Evolutionary conservation across 2,888 invertebrate genomes (phyloP).

Genomic region (Tiphia femorata): DNA sequence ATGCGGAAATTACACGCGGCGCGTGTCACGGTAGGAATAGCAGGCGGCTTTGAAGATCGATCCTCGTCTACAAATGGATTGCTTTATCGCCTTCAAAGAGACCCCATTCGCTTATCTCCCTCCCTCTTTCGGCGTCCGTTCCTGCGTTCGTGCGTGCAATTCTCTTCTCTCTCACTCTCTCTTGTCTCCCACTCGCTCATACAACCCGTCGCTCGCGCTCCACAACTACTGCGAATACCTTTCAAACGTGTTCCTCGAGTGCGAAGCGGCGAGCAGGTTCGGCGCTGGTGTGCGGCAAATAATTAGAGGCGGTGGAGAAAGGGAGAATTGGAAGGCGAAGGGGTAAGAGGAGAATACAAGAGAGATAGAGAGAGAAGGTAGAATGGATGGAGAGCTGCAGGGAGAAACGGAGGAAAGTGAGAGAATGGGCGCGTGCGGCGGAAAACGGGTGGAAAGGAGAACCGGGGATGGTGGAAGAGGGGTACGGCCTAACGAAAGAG

Average conservation of each 20-base stretch:
- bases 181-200: not conserved
- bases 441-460: not conserved
- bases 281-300: constrained; percentile 30
- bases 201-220: not conserved
- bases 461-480: constrained; percentile 11
- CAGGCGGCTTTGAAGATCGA: constrained; percentile 14
- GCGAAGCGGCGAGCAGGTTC: constrained; percentile 11
- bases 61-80: not conserved
- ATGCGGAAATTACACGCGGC: not conserved
- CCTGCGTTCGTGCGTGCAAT: not conserved
- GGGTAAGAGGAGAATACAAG: constrained; percentile 3
- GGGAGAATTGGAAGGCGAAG: not conserved
- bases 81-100: constrained; percentile 10
- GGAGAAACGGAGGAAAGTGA: not conserved
- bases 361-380: constrained; percentile 13
- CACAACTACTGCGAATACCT: constrained; percentile 2
- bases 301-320: constrained; percentile 38
- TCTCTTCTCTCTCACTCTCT: constrained; percentile 6
- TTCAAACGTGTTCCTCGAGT: constrained; percentile 13
- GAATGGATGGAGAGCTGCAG: not conserved
- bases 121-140: not conserved
- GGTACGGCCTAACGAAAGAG: too few species aligned
- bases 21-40: too few species aligned
- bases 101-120: not conserved
- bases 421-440: constrained; percentile 5